Conservation (phyloP, 2,797 vertebrate species). For the Podarcis lilfordi region DNA sequence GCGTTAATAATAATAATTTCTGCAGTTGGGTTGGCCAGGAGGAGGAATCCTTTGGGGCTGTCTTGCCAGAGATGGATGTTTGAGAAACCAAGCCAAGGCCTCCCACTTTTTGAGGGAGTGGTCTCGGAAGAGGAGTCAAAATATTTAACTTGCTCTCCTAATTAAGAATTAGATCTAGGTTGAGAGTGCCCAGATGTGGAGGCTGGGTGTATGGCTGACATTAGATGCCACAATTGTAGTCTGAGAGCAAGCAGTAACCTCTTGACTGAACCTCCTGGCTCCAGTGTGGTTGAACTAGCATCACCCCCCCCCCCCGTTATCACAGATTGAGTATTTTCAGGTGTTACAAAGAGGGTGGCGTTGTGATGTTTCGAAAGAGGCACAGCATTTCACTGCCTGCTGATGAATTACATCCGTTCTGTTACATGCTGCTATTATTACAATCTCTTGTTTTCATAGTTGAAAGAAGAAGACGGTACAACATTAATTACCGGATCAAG, state of each 20-base stretch:
- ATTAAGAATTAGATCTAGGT: background rate
- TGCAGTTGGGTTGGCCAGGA: background rate
- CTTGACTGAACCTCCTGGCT: background rate
- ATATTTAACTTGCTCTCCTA: background rate
- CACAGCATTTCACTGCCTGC: slow-evolving; percentile 7
- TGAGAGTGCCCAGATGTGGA: background rate
- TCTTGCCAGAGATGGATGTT: too few species aligned
- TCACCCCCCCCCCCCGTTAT: background rate
- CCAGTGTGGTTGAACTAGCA: background rate
- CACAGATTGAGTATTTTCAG: background rate
- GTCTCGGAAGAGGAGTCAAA: background rate
- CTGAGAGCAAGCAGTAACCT: background rate
- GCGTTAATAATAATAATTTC: background rate
- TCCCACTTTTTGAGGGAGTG: background rate
- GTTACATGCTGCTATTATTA: slow-evolving; percentile 63
- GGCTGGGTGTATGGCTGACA: too few species aligned
- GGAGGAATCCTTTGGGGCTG: background rate
- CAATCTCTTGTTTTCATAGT: slow-evolving; percentile 82
- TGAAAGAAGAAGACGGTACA: slow-evolving; percentile 97
- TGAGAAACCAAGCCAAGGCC: too few species aligned
- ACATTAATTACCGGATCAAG: slow-evolving; percentile 99
- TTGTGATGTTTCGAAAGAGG: background rate
- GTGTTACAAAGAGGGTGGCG: background rate
- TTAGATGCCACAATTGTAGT: background rate
- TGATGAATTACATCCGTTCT: slow-evolving; percentile 29